phyloP scores from a whole-genome alignment of 2,113 vertebrate species.

The Megalops atlanticus region DNA sequence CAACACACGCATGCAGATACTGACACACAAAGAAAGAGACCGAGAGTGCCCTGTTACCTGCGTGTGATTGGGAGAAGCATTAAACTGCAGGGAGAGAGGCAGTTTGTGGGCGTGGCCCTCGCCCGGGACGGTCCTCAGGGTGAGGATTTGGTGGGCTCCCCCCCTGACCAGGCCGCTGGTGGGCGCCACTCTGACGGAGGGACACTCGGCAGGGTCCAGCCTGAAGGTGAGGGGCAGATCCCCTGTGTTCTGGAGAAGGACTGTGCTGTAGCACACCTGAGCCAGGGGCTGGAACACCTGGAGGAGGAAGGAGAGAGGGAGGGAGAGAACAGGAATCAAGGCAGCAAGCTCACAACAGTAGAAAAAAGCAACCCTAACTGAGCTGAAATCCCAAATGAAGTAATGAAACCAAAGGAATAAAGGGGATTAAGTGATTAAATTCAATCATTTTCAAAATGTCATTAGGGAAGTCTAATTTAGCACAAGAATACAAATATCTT shows the following conservation, averaged over 20 bases:
- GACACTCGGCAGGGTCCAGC: conserved; percentile 58
- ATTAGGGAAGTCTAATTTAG: too few species aligned
- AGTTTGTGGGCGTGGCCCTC: conserved; percentile 62
- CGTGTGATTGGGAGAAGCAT: conserved; percentile 71
- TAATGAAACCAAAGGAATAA: too few species aligned
- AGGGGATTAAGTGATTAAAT: too few species aligned
- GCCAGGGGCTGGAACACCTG: conserved; percentile 82
- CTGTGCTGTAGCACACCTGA: conserved; percentile 67
- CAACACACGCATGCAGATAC: not conserved
- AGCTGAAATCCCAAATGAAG: too few species aligned
- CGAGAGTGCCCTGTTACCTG: conserved; percentile 67
- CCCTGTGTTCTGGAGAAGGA: conserved; percentile 79
- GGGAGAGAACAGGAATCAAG: not conserved
- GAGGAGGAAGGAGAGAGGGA: conserved; percentile 21
- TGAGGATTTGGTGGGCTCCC: conserved; percentile 81
- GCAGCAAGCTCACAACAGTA: too few species aligned
- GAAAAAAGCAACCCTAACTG: too few species aligned
- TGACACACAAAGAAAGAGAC: not conserved
- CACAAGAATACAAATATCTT: not conserved
- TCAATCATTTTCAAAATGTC: too few species aligned
- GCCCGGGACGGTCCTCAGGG: conserved; percentile 71
- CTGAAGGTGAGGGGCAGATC: conserved; percentile 75
- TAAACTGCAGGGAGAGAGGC: conserved; percentile 76
- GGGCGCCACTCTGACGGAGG: conserved; percentile 71
- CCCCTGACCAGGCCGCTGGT: conserved; percentile 74